These are phyloP conservation scores for Aleiodes sp. DNA, from an alignment of 1,140 invertebrate species.

Conservation along the genomic window DNA sequence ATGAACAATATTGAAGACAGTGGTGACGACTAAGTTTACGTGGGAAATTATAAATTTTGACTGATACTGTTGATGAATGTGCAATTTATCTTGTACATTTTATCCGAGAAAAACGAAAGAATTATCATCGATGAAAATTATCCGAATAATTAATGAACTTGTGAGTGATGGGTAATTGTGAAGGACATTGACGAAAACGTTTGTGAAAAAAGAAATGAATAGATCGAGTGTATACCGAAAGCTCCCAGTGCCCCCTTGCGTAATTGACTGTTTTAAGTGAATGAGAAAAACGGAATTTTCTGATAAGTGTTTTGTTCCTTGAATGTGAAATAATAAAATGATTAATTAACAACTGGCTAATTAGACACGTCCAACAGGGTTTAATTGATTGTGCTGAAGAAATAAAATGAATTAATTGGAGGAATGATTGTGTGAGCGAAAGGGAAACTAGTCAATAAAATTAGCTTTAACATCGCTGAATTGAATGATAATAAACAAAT, in stretches of 20 bases:
- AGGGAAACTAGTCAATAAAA: constrained; percentile 64
- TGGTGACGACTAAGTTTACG: not conserved
- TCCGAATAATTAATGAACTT: not conserved
- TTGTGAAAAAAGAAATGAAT: no score
- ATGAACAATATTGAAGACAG: not conserved
- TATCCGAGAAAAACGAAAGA: not conserved
- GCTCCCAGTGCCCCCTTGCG: not conserved
- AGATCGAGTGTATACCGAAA: not conserved
- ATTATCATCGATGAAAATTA: not conserved
- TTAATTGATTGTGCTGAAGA: not conserved
- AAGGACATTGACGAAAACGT: not conserved
- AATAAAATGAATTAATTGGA: no score
- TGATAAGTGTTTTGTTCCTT: no score
- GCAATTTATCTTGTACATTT: constrained; percentile 1
- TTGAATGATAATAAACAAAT: constrained; percentile 46
- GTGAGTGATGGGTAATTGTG: not conserved
- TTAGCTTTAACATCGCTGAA: constrained; percentile 64
- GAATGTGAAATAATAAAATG: no score
- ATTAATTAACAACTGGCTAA: no score
- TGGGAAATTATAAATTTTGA: constrained; percentile 3
- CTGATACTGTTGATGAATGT: not conserved
- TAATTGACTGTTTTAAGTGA: no score
- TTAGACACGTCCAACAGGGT: constrained; percentile 16
- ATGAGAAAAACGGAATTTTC: no score
- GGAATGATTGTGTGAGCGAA: constrained; percentile 6